Conservation (phyloP, 2,888 invertebrate species). For the Hermaeophaga mercurialis region DNA sequence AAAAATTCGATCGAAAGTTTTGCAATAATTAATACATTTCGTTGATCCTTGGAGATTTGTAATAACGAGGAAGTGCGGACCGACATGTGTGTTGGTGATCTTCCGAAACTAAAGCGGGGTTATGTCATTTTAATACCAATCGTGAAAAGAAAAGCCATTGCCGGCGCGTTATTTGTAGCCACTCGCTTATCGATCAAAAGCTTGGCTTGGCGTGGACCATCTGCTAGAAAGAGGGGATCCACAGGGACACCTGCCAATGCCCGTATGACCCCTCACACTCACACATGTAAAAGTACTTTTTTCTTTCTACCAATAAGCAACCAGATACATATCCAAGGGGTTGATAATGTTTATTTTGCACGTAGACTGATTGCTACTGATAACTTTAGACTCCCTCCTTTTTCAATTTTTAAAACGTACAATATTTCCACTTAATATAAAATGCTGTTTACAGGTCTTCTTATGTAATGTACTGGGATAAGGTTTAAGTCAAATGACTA, state of each 20-base stretch:
- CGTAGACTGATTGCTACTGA: background rate
- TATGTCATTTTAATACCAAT: slow-evolving; percentile 19
- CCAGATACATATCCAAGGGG: slow-evolving; percentile 22
- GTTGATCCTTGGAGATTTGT: slow-evolving; percentile 9
- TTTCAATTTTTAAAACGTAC: no score
- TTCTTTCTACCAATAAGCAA: slow-evolving; percentile 26
- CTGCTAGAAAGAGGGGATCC: slow-evolving; percentile 45
- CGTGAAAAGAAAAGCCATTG: slow-evolving; percentile 2
- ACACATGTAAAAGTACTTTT: slow-evolving; percentile 40
- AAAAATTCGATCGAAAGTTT: no score
- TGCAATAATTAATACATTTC: no score
- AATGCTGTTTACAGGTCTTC: no score
- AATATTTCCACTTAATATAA: no score
- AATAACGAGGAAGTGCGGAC: slow-evolving; percentile 14
- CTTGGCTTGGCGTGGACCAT: slow-evolving; percentile 37
- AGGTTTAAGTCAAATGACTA: no score
- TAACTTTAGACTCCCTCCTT: background rate
- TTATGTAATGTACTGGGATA: no score
- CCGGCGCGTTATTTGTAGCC: background rate
- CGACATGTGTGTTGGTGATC: slow-evolving; percentile 6
- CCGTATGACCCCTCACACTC: slow-evolving; percentile 49
- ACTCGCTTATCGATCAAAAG: slow-evolving; percentile 35
- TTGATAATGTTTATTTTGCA: slow-evolving; percentile 9
- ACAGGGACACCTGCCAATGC: slow-evolving; percentile 50
- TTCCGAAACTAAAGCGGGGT: slow-evolving; percentile 3